Conservation (phyloP, 2,113 vertebrate species). For the Ahaetulla prasina region DNA sequence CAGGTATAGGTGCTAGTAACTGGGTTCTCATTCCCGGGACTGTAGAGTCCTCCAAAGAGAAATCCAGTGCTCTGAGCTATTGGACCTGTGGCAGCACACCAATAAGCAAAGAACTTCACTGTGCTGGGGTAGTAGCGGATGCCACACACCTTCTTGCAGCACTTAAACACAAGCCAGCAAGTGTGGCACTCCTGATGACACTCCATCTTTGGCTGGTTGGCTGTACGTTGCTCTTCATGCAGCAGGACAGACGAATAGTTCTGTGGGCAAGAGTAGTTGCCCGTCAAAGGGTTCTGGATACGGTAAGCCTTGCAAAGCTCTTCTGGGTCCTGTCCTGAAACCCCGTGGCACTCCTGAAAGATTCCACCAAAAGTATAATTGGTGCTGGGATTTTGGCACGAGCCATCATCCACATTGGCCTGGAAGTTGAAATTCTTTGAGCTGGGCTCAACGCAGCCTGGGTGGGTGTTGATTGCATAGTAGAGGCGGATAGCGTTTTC, state of each 20-base stretch:
- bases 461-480: conserved; percentile 67
- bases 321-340: conserved; percentile 29
- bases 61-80: conserved; percentile 58
- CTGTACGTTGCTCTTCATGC: conserved; percentile 58
- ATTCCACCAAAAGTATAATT: conserved; percentile 71
- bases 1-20: conserved; percentile 65
- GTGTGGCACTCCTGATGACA: conserved; percentile 13
- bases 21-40: conserved; percentile 55
- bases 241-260: conserved; percentile 54
- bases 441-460: conserved; percentile 60
- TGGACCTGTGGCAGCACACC: conserved; percentile 54
- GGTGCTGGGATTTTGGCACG: conserved; percentile 44
- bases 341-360: conserved; percentile 56
- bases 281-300: conserved; percentile 62
- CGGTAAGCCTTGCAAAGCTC: conserved; percentile 57
- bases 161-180: background rate
- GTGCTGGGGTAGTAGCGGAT: conserved; percentile 49
- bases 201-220: conserved; percentile 42
- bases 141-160: conserved; percentile 47
- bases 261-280: conserved; percentile 53
- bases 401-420: conserved; percentile 69
- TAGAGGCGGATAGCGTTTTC: conserved; percentile 57
- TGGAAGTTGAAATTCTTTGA: conserved; percentile 72
- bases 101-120: conserved; percentile 62
- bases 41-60: conserved; percentile 72